phyloP scores from a whole-genome alignment of 2,888 invertebrate genomes.

The Nomada fabriciana region DNA sequence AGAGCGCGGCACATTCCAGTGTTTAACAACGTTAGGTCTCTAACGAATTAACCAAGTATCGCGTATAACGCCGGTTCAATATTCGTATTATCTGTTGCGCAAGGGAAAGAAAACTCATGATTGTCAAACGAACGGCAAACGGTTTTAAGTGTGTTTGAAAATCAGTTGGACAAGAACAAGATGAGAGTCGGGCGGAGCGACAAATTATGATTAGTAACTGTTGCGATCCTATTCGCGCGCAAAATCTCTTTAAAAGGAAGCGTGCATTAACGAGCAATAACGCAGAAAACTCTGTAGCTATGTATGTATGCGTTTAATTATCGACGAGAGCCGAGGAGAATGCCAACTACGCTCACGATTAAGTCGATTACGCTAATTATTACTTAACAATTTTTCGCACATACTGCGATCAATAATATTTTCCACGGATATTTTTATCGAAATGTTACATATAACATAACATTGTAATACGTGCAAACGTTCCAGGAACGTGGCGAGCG shows the following conservation, averaged over 20 bases:
- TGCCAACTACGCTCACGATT: neutral
- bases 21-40: too few relatives aligned
- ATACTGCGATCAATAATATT: constrained; percentile 12
- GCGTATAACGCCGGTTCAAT: too few relatives aligned
- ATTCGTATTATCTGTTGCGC: too few relatives aligned
- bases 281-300: neutral
- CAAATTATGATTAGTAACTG: too few relatives aligned
- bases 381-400: constrained; percentile 13
- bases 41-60: too few relatives aligned
- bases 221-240: neutral
- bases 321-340: neutral
- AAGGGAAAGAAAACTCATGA: too few relatives aligned
- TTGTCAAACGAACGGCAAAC: too few relatives aligned
- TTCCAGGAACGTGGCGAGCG: neutral
- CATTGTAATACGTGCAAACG: neutral
- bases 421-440: constrained; percentile 36
- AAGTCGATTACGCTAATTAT: constrained; percentile 23
- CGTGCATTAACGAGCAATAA: neutral
- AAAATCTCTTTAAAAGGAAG: neutral
- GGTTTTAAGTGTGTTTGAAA: neutral
- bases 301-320: neutral
- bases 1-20: neutral
- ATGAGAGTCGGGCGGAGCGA: neutral
- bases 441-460: constrained; percentile 11
- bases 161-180: neutral